A percentile compares a stretch with the other conserved stretches of the same genome.
phyloP scores from a whole-genome alignment of 2,113 vertebrate genomes.

The Mesocricetus auratus region DNA sequence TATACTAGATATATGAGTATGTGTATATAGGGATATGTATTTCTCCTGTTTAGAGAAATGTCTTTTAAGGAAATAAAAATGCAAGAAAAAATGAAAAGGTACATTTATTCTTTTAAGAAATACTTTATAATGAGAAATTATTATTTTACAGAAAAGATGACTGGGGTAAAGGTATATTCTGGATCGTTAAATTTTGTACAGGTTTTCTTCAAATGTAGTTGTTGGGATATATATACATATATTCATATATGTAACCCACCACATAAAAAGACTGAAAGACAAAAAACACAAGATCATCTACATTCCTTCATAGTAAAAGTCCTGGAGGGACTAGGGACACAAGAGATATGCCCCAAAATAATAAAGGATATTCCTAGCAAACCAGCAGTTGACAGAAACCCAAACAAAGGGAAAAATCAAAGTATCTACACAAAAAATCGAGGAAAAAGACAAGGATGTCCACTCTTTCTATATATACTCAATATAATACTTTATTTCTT shows the following conservation, averaged over 20 bases:
- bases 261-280: background rate
- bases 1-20: background rate
- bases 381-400: too few species aligned
- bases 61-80: slow-evolving; percentile 32
- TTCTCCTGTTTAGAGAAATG: background rate
- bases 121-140: slow-evolving; percentile 44
- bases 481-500: background rate
- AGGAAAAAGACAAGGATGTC: background rate
- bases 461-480: background rate
- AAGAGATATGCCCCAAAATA: background rate
- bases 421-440: background rate
- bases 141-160: slow-evolving; percentile 51
- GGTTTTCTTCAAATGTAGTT: slow-evolving; percentile 8
- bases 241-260: background rate
- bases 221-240: background rate
- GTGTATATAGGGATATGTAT: background rate
- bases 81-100: slow-evolving; percentile 33
- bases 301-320: background rate
- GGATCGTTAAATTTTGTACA: background rate
- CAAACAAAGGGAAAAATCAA: background rate
- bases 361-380: background rate
- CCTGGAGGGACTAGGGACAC: background rate
- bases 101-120: slow-evolving; percentile 37
- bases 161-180: slow-evolving; percentile 23
- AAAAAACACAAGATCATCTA: background rate